Evolutionary conservation across 2,888 invertebrate species (phyloP).

Genomic region (Suillia variegata): DNA sequence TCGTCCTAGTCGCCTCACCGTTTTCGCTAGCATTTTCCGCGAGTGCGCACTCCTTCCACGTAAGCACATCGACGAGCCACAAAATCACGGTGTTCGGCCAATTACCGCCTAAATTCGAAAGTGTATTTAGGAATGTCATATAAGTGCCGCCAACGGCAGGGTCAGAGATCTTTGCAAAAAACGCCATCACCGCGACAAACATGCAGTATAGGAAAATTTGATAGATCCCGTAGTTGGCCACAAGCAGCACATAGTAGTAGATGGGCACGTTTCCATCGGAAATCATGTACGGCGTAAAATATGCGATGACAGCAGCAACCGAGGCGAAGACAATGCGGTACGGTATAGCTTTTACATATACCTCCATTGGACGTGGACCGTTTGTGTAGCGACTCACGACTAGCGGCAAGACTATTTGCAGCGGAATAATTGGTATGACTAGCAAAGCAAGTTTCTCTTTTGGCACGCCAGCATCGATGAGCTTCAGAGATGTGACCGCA

Average conservation of each 20-base stretch:
- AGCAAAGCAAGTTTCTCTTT: conserved; percentile 92
- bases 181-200: conserved; percentile 98
- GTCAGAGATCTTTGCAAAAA: conserved; percentile 96
- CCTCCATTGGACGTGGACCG: conserved; percentile 85
- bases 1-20: background rate
- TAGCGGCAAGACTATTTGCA: conserved; percentile 91
- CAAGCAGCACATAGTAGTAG: conserved; percentile 77
- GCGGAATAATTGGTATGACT: conserved; percentile 90
- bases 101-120: conserved; percentile 95
- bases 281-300: conserved; percentile 78
- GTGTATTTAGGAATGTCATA: conserved; percentile 97
- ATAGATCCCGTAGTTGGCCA: conserved; percentile 84
- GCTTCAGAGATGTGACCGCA: conserved; percentile 90
- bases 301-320: conserved; percentile 82
- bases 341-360: conserved; percentile 89
- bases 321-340: conserved; percentile 85
- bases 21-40: no score
- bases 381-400: conserved; percentile 76
- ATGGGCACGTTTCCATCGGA: conserved; percentile 66
- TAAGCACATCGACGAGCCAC: conserved; percentile 89
- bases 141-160: conserved; percentile 97
- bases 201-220: conserved; percentile 95
- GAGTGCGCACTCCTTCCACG: conserved; percentile 73
- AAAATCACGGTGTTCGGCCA: conserved; percentile 94
- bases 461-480: conserved; percentile 95